These are phyloP conservation scores for Psittacula derbiana DNA, from an alignment of 2,797 vertebrate genomes.

Conservation along the genomic window DNA sequence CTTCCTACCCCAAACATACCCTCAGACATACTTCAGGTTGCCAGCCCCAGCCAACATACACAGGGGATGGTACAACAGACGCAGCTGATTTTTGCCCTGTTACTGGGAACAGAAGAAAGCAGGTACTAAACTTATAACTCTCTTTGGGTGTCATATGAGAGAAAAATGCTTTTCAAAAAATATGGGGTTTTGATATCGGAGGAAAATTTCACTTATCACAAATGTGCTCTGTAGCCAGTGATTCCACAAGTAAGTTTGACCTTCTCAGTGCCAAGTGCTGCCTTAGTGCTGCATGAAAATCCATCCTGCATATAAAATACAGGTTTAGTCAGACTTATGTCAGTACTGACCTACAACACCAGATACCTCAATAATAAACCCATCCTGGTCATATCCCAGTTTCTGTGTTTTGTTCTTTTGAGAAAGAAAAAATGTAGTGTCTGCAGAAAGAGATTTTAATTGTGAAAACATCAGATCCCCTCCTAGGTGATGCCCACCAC, in stretches of 20 bases:
- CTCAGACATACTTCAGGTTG: background rate
- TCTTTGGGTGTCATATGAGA: background rate
- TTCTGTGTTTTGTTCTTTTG: background rate
- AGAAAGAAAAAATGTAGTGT: background rate
- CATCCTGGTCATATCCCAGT: background rate
- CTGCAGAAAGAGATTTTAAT: background rate
- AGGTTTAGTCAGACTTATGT: background rate
- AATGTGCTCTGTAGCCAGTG: background rate
- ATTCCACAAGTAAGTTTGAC: background rate
- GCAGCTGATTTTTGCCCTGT: background rate
- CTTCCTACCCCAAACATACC: background rate
- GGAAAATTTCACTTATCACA: background rate
- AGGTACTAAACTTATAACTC: background rate
- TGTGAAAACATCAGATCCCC: accelerated
- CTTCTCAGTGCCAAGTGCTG: background rate
- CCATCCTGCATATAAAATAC: background rate
- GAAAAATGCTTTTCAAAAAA: background rate
- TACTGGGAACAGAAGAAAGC: background rate
- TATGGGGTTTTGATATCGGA: accelerated
- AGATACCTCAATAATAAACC: background rate
- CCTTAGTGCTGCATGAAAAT: background rate
- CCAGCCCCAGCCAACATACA: background rate
- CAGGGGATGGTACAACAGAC: background rate
- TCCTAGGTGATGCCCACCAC: background rate
- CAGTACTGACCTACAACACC: background rate